Conservation (phyloP, 1,140 invertebrate genomes). For the Tetragonula clypearis region DNA sequence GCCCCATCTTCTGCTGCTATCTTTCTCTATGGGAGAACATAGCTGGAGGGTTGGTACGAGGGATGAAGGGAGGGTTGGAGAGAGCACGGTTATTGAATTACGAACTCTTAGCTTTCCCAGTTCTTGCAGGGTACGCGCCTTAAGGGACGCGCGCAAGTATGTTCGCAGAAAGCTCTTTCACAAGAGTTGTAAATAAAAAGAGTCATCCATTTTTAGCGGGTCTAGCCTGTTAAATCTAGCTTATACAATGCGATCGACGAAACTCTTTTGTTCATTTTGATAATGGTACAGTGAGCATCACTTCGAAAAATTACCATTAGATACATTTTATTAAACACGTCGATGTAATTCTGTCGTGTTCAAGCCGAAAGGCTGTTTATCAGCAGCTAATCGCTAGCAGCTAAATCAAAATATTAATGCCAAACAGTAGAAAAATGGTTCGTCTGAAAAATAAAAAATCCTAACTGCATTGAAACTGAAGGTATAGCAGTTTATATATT, state of each 20-base stretch:
- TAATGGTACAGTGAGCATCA: too few relatives aligned
- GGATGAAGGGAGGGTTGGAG: constrained; percentile 66
- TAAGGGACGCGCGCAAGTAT: constrained; percentile 76
- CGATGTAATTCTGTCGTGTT: too few relatives aligned
- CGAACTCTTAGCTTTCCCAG: constrained; percentile 81
- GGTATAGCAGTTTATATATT: too few relatives aligned
- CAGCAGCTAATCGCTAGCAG: too few relatives aligned
- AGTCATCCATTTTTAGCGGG: constrained; percentile 65
- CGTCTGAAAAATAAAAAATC: too few relatives aligned
- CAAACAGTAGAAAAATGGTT: too few relatives aligned
- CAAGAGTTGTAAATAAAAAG: constrained; percentile 73
- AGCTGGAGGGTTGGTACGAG: constrained; percentile 37
- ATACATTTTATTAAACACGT: too few relatives aligned
- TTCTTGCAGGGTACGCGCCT: constrained; percentile 77
- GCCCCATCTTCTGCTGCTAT: constrained; percentile 46
- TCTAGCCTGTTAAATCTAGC: constrained; percentile 31
- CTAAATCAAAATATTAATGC: too few relatives aligned
- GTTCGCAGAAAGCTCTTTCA: constrained; percentile 76
- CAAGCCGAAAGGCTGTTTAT: too few relatives aligned
- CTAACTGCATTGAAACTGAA: too few relatives aligned
- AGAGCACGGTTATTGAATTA: constrained; percentile 80
- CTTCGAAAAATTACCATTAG: too few relatives aligned
- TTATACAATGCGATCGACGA: background rate
- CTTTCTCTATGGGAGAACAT: constrained; percentile 63
- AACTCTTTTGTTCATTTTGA: too few relatives aligned